phyloP scores from a whole-genome alignment of 2,113 vertebrate species.

The Pituophis catenifer region DNA sequence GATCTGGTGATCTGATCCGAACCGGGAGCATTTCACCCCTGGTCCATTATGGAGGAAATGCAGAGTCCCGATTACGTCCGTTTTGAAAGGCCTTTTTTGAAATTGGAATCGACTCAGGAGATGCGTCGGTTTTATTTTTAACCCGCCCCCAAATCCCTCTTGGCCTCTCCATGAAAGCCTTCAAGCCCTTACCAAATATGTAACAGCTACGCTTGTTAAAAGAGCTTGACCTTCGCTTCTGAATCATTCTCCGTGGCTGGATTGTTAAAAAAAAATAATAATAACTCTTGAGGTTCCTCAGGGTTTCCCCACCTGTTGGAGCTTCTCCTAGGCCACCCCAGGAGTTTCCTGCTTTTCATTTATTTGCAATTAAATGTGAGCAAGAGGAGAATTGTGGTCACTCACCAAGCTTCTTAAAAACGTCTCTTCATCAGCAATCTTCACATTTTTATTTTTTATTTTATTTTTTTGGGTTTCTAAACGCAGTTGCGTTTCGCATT shows the following conservation, averaged over 20 bases:
- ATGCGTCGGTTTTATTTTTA: neutral
- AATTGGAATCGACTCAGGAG: neutral
- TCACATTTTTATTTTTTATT: neutral
- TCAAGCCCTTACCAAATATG: neutral
- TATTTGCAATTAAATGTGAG: neutral
- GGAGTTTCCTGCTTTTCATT: neutral
- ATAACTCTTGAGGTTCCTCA: neutral
- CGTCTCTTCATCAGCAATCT: neutral
- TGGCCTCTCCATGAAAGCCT: neutral
- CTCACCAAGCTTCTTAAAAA: neutral
- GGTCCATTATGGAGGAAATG: neutral
- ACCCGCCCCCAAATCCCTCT: neutral
- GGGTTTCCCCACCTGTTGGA: neutral
- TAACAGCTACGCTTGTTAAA: neutral
- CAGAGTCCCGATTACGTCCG: neutral
- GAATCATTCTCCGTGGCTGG: fast-evolving
- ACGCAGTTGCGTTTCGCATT: neutral
- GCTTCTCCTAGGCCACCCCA: neutral
- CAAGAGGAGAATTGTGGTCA: neutral
- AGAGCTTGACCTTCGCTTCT: neutral
- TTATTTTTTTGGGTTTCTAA: neutral
- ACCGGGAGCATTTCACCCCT: no score
- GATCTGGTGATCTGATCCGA: no score
- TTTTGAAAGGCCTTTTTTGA: neutral
- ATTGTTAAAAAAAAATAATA: fast-evolving